A percentile compares a stretch with the other conserved stretches of the same genome.
Evolutionary conservation across 2,797 vertebrate species (phyloP).

Genomic region (Chromobotia macracanthus): DNA sequence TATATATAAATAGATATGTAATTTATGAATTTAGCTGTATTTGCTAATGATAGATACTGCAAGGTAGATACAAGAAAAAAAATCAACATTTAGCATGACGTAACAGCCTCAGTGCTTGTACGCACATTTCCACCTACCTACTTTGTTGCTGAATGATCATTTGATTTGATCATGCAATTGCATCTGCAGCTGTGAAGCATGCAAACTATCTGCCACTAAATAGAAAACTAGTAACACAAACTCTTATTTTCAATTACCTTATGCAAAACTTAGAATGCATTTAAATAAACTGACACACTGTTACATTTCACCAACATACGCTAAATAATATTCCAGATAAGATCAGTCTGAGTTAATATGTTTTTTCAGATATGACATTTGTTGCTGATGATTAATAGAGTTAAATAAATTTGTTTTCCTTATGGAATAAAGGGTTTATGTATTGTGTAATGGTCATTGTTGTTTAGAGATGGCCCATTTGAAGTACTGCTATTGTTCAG

Average conservation of each 20-base stretch:
- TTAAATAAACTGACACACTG: too few relatives aligned
- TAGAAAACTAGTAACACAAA: not conserved
- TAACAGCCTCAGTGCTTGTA: not conserved
- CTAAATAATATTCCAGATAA: too few relatives aligned
- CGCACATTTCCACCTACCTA: not conserved
- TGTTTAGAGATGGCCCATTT: slow-evolving; percentile 2
- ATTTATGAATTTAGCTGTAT: not conserved
- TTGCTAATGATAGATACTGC: too few relatives aligned
- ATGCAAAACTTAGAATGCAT: too few relatives aligned
- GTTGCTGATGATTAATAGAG: too few relatives aligned
- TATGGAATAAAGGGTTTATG: not conserved
- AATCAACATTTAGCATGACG: not conserved
- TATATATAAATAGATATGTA: not conserved
- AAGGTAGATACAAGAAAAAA: not conserved
- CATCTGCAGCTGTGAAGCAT: not conserved
- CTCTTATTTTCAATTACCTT: too few relatives aligned
- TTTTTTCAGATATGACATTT: too few relatives aligned
- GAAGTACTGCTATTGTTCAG: slow-evolving; percentile 22
- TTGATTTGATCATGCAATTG: not conserved
- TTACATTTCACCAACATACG: too few relatives aligned
- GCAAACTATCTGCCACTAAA: not conserved
- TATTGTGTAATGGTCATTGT: slow-evolving; percentile 24
- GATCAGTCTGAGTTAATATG: too few relatives aligned
- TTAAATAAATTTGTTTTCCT: too few relatives aligned
- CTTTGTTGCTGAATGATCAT: not conserved